A percentile compares a stretch with the other conserved stretches of the same genome.
Evolutionary conservation across 1,140 invertebrate genomes (phyloP).

Genomic region (Paraescarpia echinospica): DNA sequence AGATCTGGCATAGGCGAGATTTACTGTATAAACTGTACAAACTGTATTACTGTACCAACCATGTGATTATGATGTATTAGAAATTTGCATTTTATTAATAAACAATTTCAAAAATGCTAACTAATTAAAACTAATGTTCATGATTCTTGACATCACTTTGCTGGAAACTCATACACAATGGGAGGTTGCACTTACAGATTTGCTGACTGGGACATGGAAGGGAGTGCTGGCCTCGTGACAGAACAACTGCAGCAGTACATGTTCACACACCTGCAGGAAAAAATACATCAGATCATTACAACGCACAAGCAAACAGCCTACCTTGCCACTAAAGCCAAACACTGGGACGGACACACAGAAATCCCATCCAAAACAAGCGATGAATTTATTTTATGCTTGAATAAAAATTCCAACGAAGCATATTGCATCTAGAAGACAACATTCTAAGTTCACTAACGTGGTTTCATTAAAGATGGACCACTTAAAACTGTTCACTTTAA

Average conservation of each 20-base stretch:
- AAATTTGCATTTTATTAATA: no score
- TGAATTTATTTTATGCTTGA: no score
- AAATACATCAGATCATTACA: slow-evolving; percentile 6
- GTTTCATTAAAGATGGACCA: no score
- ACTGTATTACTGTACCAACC: no score
- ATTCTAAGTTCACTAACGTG: no score
- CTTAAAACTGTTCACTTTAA: background rate
- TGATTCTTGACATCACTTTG: background rate
- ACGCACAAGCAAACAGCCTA: background rate
- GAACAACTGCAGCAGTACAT: slow-evolving; percentile 83
- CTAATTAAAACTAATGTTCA: slow-evolving; percentile 3
- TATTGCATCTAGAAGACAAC: no score
- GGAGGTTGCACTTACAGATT: slow-evolving; percentile 65
- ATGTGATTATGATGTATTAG: no score
- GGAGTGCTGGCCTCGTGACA: slow-evolving; percentile 84
- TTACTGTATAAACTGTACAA: no score
- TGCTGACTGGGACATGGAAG: slow-evolving; percentile 80
- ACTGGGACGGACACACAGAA: no score
- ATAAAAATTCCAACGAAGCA: no score
- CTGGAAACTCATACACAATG: background rate
- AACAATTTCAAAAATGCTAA: background rate
- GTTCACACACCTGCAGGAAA: slow-evolving; percentile 71
- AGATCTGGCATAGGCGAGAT: no score
- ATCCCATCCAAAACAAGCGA: no score
- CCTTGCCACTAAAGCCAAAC: background rate